Conservation (phyloP, 1,140 invertebrate species). For the Scaptodrosophila lebanonensis region DNA sequence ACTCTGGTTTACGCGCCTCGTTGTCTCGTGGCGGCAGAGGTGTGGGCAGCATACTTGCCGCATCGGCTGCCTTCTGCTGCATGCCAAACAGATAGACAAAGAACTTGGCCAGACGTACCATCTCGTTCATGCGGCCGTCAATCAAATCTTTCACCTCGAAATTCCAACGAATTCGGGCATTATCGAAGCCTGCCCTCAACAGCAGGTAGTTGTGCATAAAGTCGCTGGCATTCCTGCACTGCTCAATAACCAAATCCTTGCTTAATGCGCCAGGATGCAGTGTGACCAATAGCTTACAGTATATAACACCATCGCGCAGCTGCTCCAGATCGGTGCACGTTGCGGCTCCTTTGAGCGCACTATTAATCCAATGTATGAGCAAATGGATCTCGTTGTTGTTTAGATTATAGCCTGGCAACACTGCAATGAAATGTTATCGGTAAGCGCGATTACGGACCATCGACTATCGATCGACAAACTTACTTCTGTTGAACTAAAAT, state of each 20-base stretch:
- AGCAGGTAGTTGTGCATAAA: conserved; percentile 20
- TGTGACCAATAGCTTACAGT: conserved; percentile 18
- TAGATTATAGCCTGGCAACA: neutral
- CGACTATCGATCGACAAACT: too few relatives aligned
- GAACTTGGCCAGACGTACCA: conserved; percentile 5
- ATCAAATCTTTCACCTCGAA: neutral
- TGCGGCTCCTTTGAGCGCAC: too few relatives aligned
- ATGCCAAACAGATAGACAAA: neutral
- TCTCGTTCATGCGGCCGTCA: neutral
- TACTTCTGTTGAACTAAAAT: neutral
- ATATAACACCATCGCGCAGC: conserved; percentile 15
- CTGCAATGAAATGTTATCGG: neutral
- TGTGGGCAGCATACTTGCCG: too few relatives aligned
- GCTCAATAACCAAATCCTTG: conserved; percentile 20
- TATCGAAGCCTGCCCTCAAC: conserved; percentile 5
- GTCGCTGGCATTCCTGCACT: conserved; percentile 8
- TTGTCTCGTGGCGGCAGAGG: too few relatives aligned
- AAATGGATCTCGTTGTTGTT: neutral
- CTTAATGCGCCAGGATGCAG: conserved; percentile 10
- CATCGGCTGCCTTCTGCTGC: neutral
- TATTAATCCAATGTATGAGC: conserved; percentile 11
- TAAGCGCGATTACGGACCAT: neutral
- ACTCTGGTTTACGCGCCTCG: too few relatives aligned
- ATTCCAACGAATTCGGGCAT: conserved; percentile 1
- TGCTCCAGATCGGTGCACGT: neutral